Evolutionary conservation across 2,797 vertebrate genomes (phyloP).

Genomic region (Melanotaenia trifasciata): DNA sequence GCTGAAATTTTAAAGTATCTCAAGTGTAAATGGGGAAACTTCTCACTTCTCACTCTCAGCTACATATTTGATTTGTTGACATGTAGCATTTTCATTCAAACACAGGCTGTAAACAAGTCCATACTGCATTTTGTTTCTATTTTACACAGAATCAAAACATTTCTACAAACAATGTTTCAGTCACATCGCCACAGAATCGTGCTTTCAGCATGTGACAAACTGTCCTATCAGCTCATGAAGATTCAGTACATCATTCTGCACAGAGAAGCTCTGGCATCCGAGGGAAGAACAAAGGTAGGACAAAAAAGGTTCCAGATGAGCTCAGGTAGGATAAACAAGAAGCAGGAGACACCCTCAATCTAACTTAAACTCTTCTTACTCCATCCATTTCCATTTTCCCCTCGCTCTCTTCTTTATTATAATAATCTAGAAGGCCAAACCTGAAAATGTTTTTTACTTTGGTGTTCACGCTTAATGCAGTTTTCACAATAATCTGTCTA

Average conservation of each 20-base stretch:
- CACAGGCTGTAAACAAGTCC: not conserved
- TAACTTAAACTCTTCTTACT: not conserved
- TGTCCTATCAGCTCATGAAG: not conserved
- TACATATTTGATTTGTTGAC: not conserved
- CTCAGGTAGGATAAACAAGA: not conserved
- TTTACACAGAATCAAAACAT: not conserved
- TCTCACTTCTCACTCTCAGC: not conserved
- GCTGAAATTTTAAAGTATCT: not conserved
- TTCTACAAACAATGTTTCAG: not conserved
- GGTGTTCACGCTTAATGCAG: no score
- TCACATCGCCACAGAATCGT: not conserved
- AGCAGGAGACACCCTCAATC: not conserved
- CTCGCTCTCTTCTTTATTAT: no score
- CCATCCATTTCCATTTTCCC: no score
- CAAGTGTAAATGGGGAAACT: not conserved
- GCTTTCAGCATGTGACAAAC: not conserved
- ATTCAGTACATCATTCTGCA: not conserved
- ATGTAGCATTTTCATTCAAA: not conserved
- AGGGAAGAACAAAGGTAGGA: not conserved
- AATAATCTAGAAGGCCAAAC: no score
- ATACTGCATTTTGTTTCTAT: not conserved
- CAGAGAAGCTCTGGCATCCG: not conserved
- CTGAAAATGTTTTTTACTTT: no score
- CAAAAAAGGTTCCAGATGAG: not conserved
- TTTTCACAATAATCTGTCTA: not conserved